Base-by-base conservation (phyloP, 2,888 invertebrate genomes). In the Cosmia trapezina region DNA sequence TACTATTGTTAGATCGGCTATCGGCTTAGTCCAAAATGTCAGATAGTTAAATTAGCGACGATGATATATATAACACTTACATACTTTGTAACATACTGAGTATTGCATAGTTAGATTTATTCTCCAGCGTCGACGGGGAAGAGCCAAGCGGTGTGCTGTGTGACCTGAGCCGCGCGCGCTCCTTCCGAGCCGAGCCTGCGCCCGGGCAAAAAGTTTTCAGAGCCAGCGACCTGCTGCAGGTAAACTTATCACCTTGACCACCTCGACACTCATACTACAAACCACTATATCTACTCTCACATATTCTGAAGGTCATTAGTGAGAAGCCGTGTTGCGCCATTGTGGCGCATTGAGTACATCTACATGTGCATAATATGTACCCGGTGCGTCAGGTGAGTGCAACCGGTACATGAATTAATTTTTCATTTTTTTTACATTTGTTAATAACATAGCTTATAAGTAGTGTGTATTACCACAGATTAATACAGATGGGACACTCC, bases 101-200 rank as follows among this genome's bases (percentile, higher is more conserved):
- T 37, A 37, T 37, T 2, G 3, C 28, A 28, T 28, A 28, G 3
- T 28, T 28, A 28, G 28, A 28, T 28, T 28, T 28, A 28, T 28
- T n/a, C 75, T 37, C 4, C 14, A 93, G 93, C 1, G 92, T 90
- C 80, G 93, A 92, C 22, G 89, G 87, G 1, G 88, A 86, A 0
- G 95, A 89, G 70, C 78, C 80, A 0, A 81, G 85, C 43, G 95
- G 95, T 0, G 95, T 95, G 77, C 85, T 97, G 61, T 97, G 97
- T 80, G 98, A 98, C 91, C 94, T 99, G 80, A 97, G 98, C 53
- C 96, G 99, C 62, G 98, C 99, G 28, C 97, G 98, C 88, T 99
- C 99, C 0, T 99, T 99, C 95, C 97, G 98, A 57, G 97, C 97
- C 8, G 97, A 98, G 88, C 97, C 97, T 0, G 89, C 88, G 6